Percentiles rank a stretch among this genome's conserved stretches.
phyloP scores from a whole-genome alignment of 1,140 invertebrate species.

The Pseudomyrmex pallidus region DNA sequence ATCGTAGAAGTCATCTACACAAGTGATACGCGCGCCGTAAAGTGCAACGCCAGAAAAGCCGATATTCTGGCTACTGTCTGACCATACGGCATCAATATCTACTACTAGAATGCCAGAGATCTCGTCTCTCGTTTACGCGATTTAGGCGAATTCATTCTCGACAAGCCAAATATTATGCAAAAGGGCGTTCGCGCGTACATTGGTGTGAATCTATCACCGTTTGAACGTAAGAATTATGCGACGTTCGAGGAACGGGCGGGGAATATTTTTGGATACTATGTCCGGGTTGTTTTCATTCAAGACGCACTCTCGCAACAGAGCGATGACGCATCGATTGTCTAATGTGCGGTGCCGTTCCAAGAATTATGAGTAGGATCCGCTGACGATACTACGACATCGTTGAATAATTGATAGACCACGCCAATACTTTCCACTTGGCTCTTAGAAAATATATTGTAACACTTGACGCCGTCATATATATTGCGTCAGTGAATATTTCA shows the following conservation, averaged over 20 bases:
- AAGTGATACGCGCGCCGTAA: neutral
- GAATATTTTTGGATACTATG: slow-evolving; percentile 31
- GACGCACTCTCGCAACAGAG: slow-evolving; percentile 4
- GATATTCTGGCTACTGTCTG: slow-evolving; percentile 6
- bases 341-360: slow-evolving; percentile 39
- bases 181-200: neutral
- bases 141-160: slow-evolving; percentile 23
- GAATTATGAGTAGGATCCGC: slow-evolving; percentile 28
- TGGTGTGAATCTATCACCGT: slow-evolving; percentile 28
- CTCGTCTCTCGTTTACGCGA: slow-evolving; percentile 8
- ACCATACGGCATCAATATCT: slow-evolving; percentile 26
- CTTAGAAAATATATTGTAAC: neutral
- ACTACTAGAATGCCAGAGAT: neutral
- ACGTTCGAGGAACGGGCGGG: neutral
- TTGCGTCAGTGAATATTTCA: neutral
- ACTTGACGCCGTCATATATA: neutral
- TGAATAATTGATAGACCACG: slow-evolving; percentile 19
- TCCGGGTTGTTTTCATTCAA: slow-evolving; percentile 58
- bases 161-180: slow-evolving; percentile 51
- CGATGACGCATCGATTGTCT: slow-evolving; percentile 15
- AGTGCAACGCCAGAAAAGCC: neutral
- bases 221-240: slow-evolving; percentile 1
- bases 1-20: neutral
- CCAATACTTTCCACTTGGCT: neutral
- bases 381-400: neutral